Evolutionary conservation across 2,888 invertebrate species (phyloP).

Genomic region (Dyspetes luteomarginatus): DNA sequence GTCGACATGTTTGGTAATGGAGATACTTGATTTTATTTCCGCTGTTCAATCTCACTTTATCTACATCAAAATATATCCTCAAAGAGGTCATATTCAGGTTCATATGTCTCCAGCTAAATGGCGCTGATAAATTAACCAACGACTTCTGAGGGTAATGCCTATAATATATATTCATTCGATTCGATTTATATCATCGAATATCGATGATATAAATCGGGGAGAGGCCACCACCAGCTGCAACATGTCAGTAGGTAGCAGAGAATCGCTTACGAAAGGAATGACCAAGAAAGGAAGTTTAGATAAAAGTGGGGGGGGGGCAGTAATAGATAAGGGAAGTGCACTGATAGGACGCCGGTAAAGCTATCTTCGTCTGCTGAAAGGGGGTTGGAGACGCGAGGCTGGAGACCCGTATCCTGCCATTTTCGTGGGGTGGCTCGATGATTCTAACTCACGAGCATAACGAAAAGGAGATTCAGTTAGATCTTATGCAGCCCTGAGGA

Average conservation of each 20-base stretch:
- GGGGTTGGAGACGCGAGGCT: conserved; percentile 26
- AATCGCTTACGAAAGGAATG: conserved; percentile 32
- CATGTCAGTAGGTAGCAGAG: conserved; percentile 1
- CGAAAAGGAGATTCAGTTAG: conserved; percentile 25
- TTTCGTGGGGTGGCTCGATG: conserved; percentile 30
- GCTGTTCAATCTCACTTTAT: no score
- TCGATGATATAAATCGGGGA: no score
- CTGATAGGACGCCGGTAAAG: conserved; percentile 42
- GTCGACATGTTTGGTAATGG: not conserved
- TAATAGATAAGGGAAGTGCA: conserved; percentile 16
- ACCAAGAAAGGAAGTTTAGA: conserved; percentile 46
- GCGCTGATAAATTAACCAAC: no score
- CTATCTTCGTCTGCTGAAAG: conserved; percentile 36
- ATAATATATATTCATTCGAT: no score
- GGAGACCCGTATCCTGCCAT: conserved; percentile 11
- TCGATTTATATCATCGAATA: no score
- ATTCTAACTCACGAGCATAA: conserved; percentile 16
- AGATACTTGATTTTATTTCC: not conserved
- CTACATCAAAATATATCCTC: no score
- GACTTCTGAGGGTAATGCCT: no score
- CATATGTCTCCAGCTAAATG: no score
- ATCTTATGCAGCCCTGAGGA: conserved; percentile 21
- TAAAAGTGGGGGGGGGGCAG: conserved; percentile 57
- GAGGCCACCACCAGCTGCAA: no score
- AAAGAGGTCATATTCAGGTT: no score